Conservation (phyloP, 2,797 vertebrate species). For the Molossus alvarezi region DNA sequence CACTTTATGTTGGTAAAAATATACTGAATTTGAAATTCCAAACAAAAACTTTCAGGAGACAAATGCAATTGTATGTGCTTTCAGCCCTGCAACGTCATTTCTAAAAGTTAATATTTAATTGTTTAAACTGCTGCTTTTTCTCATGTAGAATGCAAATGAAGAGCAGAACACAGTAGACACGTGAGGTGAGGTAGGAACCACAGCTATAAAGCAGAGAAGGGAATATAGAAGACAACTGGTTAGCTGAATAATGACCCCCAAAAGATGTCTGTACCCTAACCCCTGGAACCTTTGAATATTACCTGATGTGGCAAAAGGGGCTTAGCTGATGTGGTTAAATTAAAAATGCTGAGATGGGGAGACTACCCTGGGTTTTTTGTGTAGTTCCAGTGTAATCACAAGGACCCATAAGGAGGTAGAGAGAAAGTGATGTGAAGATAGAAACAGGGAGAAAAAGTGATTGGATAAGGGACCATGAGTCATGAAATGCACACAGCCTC, state of each 20-base stretch:
- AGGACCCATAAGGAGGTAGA: neutral
- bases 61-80: conserved; percentile 25
- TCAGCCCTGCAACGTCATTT: neutral
- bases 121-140: neutral
- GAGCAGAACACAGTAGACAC: neutral
- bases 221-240: neutral
- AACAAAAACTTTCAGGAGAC: conserved; percentile 57
- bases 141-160: neutral
- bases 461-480: neutral
- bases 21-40: conserved; percentile 36
- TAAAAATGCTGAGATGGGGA: too few species aligned
- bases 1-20: conserved; percentile 27
- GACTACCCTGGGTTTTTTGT: neutral
- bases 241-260: neutral
- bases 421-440: neutral
- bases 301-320: neutral
- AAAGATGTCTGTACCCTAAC: neutral
- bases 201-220: neutral
- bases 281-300: neutral
- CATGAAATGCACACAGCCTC: neutral
- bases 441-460: neutral
- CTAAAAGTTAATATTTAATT: neutral
- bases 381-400: neutral
- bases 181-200: neutral
- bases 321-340: neutral